Evolutionary conservation across 2,113 vertebrate species (phyloP).

Genomic region (Gulo gulo): DNA sequence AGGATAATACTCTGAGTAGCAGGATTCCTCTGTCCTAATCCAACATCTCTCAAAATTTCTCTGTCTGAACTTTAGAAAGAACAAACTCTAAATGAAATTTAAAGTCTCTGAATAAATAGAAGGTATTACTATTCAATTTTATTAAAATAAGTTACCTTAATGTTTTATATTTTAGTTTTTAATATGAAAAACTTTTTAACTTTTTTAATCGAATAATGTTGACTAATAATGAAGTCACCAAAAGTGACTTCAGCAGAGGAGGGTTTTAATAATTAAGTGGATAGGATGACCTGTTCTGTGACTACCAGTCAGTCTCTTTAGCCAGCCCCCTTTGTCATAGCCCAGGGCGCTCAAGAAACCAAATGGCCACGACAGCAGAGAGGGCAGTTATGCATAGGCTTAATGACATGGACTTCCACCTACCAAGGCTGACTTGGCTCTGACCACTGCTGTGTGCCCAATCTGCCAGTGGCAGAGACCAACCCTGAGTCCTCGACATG

Average conservation of each 20-base stretch:
- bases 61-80: background rate
- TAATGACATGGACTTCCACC: background rate
- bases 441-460: too few relatives aligned
- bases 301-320: too few relatives aligned
- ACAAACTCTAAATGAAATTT: background rate
- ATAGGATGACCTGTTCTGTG: background rate
- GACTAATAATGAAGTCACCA: background rate
- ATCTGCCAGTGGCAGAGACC: background rate
- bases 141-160: background rate
- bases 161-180: background rate
- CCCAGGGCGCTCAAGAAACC: background rate
- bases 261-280: background rate
- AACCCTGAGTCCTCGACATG: accelerated
- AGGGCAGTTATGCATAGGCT: accelerated
- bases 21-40: background rate
- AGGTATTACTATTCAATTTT: background rate
- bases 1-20: background rate
- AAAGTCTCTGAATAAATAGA: background rate
- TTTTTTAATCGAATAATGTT: background rate
- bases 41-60: background rate
- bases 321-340: accelerated
- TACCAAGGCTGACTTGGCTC: background rate
- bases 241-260: background rate
- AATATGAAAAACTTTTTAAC: background rate
- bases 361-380: background rate